phyloP scores from a whole-genome alignment of 1,140 invertebrate species.

The Caenorhabditis latens region DNA sequence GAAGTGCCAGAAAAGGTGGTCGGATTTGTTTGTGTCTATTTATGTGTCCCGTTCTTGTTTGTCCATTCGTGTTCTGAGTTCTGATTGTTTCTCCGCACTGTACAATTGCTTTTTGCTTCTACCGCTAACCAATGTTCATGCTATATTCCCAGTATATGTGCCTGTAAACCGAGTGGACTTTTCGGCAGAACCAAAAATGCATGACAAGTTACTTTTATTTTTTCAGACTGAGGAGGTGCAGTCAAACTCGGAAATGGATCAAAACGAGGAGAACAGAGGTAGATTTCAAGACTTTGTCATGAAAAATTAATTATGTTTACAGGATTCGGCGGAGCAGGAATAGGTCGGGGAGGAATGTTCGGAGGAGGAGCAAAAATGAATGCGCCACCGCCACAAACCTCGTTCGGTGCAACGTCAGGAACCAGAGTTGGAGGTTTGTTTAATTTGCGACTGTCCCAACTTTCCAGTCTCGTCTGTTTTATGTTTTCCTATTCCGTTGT shows the following conservation, averaged over 20 bases:
- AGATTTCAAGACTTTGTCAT: background rate
- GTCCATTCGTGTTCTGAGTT: constrained; percentile 4
- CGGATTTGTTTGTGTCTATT: constrained; percentile 4
- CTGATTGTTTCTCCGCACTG: constrained; percentile 5
- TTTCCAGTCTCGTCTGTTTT: background rate
- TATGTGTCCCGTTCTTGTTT: constrained; percentile 7
- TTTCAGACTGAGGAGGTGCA: constrained; percentile 10
- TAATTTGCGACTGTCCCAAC: background rate
- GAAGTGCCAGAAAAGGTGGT: constrained; percentile 52
- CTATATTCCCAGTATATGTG: background rate
- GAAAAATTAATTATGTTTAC: background rate
- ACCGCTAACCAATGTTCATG: background rate
- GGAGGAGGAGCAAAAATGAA: constrained; percentile 25
- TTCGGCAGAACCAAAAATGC: background rate
- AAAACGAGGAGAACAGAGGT: constrained; percentile 43
- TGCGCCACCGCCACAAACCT: constrained; percentile 24
- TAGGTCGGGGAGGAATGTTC: constrained; percentile 40
- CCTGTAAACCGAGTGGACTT: background rate
- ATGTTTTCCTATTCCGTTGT: background rate
- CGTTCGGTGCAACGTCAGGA: constrained; percentile 2
- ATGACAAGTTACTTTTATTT: background rate
- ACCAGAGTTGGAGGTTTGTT: constrained; percentile 1
- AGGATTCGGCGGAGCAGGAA: background rate
- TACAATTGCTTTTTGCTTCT: constrained; percentile 27
- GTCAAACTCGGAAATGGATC: constrained; percentile 44